These are phyloP conservation scores for Synchiropus splendidus DNA, from an alignment of 2,113 vertebrate species.

Conservation along the genomic window DNA sequence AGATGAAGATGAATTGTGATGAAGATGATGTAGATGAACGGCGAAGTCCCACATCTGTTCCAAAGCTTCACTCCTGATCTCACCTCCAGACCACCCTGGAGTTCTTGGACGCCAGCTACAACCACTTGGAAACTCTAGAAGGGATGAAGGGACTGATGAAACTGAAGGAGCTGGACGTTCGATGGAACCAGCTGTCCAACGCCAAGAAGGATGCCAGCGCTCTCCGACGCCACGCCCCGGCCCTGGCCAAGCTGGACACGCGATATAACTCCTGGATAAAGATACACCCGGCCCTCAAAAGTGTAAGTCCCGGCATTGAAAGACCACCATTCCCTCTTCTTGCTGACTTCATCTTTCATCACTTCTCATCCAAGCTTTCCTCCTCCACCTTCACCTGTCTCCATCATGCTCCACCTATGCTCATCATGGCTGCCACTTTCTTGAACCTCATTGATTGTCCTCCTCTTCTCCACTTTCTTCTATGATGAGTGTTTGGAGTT, in stretches of 20 bases:
- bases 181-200: slow-evolving; percentile 74
- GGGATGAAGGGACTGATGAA: slow-evolving; percentile 63
- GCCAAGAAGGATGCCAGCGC: slow-evolving; percentile 58
- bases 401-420: too few relatives aligned
- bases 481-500: too few relatives aligned
- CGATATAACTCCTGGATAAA: slow-evolving; percentile 71
- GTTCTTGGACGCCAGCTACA: slow-evolving; percentile 75
- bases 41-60: too few relatives aligned
- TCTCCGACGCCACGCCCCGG: slow-evolving; percentile 64
- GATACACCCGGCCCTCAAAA: slow-evolving; percentile 19
- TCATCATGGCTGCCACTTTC: too few relatives aligned
- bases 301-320: too few relatives aligned
- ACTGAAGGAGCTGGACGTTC: slow-evolving; percentile 71
- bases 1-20: neutral
- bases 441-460: too few relatives aligned
- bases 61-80: neutral
- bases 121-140: slow-evolving; percentile 65
- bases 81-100: slow-evolving; percentile 66
- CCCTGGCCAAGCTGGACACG: slow-evolving; percentile 62
- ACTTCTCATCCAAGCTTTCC: too few relatives aligned
- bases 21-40: neutral
- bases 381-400: too few relatives aligned
- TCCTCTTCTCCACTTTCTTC: too few relatives aligned
- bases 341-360: too few relatives aligned
- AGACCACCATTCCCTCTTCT: too few relatives aligned